Conservation (phyloP, 37 sponge, comb jelly and placozoan genomes). For the Ianthella basta region DNA sequence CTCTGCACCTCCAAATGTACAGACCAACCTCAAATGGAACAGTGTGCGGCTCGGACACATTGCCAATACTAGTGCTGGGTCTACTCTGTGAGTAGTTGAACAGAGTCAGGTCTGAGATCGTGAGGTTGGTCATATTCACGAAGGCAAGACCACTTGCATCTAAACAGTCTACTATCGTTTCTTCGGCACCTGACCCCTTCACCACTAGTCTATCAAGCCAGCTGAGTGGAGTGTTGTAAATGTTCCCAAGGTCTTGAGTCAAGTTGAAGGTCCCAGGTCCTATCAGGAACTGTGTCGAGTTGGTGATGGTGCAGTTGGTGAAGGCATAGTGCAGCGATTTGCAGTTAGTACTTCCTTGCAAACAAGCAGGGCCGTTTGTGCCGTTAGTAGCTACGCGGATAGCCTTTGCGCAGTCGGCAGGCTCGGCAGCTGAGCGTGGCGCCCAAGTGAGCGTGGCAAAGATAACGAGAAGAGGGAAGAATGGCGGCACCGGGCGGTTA, state of each 20-base stretch:
- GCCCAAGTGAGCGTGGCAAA: too few relatives aligned
- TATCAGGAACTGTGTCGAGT: neutral
- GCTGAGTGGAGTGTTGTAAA: neutral
- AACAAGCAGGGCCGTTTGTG: neutral
- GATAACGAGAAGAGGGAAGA: too few relatives aligned
- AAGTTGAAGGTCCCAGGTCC: slow-evolving; percentile 1
- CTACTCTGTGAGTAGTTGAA: neutral
- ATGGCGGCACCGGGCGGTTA: too few relatives aligned
- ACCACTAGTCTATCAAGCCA: neutral
- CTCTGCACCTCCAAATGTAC: too few relatives aligned
- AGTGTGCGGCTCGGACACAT: too few relatives aligned
- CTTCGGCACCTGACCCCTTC: neutral
- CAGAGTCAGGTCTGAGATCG: neutral
- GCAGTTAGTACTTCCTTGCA: neutral
- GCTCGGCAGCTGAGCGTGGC: too few relatives aligned
- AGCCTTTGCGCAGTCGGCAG: neutral
- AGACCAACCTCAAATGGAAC: too few relatives aligned
- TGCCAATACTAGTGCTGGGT: neutral
- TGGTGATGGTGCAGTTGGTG: neutral
- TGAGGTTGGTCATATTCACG: slow-evolving; percentile 7
- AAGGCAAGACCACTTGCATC: slow-evolving; percentile 7
- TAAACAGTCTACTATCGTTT: neutral
- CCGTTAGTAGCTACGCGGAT: neutral
- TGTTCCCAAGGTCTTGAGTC: neutral
- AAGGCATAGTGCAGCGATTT: neutral